These are phyloP conservation scores for Ctenochaetus hawaiiensis DNA, from an alignment of 2,797 vertebrate genomes.

Conservation along the genomic window DNA sequence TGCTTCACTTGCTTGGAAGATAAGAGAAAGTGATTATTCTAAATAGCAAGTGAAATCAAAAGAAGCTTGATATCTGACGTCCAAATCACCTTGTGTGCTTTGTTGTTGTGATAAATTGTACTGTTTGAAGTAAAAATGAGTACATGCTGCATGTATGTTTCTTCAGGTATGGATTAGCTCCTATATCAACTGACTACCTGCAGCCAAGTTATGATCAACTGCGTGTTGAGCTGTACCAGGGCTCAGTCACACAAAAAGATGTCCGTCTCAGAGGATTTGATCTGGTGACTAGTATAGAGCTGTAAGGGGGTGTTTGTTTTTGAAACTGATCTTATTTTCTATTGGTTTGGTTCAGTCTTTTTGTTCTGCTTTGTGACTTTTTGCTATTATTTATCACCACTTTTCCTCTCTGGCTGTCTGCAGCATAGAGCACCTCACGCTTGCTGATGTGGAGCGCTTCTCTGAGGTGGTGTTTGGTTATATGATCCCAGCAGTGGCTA, in stretches of 20 bases:
- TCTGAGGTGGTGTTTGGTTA: constrained; percentile 93
- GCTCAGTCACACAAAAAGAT: constrained; percentile 92
- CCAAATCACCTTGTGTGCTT: neutral
- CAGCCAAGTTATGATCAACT: constrained; percentile 86
- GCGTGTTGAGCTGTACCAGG: constrained; percentile 89
- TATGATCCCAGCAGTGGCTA: constrained; percentile 87
- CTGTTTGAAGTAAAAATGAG: neutral
- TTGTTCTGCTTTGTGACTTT: fast-evolving
- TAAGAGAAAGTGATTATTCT: too few relatives aligned
- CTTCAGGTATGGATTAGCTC: constrained; percentile 87
- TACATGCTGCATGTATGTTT: constrained; percentile 10
- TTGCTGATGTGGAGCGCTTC: constrained; percentile 87
- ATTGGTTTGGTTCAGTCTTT: neutral
- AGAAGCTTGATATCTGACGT: too few relatives aligned
- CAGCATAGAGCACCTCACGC: constrained; percentile 94
- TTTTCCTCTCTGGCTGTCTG: constrained; percentile 2
- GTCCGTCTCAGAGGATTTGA: constrained; percentile 91
- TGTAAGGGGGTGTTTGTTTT: constrained; percentile 85
- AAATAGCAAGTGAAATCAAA: too few relatives aligned
- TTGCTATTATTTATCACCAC: neutral
- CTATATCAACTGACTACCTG: constrained; percentile 88
- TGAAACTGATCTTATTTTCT: too few relatives aligned
- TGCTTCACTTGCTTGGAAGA: too few relatives aligned
- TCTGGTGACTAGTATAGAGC: constrained; percentile 91
- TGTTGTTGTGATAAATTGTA: neutral